A percentile compares a stretch with the other conserved stretches of the same genome.
Conservation (phyloP, 1,140 invertebrate genomes). For the Nylanderia fulva region DNA sequence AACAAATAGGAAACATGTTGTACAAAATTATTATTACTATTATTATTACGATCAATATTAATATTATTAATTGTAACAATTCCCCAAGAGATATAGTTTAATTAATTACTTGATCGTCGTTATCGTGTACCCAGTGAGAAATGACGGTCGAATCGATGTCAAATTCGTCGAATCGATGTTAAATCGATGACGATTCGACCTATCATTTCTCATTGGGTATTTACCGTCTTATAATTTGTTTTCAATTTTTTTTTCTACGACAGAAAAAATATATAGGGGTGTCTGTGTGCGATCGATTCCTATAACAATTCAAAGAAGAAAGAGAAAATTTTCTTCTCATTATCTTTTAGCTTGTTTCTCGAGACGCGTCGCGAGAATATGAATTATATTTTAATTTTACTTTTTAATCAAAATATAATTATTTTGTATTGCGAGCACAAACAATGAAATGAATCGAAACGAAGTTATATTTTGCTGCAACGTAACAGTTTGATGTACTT, state of each 20-base stretch:
- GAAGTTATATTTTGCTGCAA: conserved; percentile 36
- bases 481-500: neutral
- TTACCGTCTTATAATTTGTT: conserved; percentile 64
- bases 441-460: conserved; percentile 46
- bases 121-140: too few relatives aligned
- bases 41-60: conserved; percentile 81
- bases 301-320: conserved; percentile 22
- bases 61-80: conserved; percentile 79
- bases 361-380: neutral
- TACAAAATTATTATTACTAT: conserved; percentile 83
- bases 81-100: conserved; percentile 80
- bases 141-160: too few relatives aligned
- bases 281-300: conserved; percentile 68
- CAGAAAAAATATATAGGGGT: conserved; percentile 33
- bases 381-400: conserved; percentile 37
- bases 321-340: conserved; percentile 16
- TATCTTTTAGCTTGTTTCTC: neutral
- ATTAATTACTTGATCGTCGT: conserved; percentile 78
- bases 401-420: too few relatives aligned
- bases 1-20: conserved; percentile 79
- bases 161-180: too few relatives aligned
- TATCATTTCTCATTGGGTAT: too few relatives aligned
- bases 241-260: conserved; percentile 74
- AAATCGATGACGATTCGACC: too few relatives aligned
- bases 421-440: conserved; percentile 2